Percentiles rank a stretch among this genome's conserved stretches.
phyloP scores from a whole-genome alignment of 1,140 invertebrate genomes.

The Drosophila sp. region DNA sequence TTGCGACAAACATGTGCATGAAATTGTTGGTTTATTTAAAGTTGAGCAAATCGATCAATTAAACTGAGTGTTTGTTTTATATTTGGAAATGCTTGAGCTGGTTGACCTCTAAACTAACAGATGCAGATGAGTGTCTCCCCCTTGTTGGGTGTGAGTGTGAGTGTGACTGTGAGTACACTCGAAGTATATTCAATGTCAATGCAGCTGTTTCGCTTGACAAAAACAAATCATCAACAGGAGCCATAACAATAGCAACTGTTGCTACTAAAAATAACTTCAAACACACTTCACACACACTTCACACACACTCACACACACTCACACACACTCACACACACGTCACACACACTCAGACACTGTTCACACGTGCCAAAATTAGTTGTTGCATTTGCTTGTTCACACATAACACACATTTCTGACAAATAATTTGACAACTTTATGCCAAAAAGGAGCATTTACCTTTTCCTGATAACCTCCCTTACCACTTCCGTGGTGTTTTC shows the following conservation, averaged over 20 bases:
- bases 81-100: background rate
- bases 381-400: constrained; percentile 66
- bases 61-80: constrained; percentile 21
- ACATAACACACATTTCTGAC: constrained; percentile 49
- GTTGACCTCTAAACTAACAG: constrained; percentile 26
- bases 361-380: constrained; percentile 64
- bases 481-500: constrained; percentile 11
- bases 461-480: background rate
- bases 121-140: background rate
- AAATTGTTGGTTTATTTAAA: background rate
- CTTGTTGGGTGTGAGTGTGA: background rate
- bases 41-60: constrained; percentile 15
- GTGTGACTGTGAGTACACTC: constrained; percentile 5
- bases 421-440: constrained; percentile 57
- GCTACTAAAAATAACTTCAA: constrained; percentile 29
- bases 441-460: constrained; percentile 41
- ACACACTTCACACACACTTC: constrained; percentile 13
- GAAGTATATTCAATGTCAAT: constrained; percentile 72
- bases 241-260: constrained; percentile 48
- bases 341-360: constrained; percentile 15
- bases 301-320: constrained; percentile 12
- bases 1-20: background rate
- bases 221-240: constrained; percentile 49
- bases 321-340: constrained; percentile 15
- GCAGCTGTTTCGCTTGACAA: constrained; percentile 71